These are phyloP conservation scores for Alcis repandata DNA, from an alignment of 2,888 invertebrate species.

Conservation along the genomic window DNA sequence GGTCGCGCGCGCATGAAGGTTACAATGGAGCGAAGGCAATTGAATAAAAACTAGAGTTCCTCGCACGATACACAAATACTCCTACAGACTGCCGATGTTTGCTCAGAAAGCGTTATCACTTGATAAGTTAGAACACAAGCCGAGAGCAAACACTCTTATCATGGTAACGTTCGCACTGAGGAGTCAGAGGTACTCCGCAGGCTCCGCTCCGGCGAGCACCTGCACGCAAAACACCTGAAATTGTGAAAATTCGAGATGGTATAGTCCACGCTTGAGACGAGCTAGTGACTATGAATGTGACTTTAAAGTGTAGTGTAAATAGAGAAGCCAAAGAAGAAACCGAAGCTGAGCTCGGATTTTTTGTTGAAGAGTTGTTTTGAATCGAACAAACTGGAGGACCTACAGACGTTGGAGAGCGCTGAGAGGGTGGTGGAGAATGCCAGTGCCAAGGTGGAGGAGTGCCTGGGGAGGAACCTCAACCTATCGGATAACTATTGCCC, in stretches of 20 bases:
- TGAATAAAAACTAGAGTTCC: conserved; percentile 74
- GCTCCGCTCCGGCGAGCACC: conserved; percentile 65
- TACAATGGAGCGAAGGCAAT: conserved; percentile 66
- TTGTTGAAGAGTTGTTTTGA: conserved; percentile 54
- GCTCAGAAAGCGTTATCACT: conserved; percentile 79
- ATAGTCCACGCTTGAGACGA: conserved; percentile 45
- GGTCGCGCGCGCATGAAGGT: conserved; percentile 67
- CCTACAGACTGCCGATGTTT: conserved; percentile 81
- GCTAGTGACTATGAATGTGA: conserved; percentile 58
- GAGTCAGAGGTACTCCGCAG: conserved; percentile 71
- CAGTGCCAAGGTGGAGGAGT: conserved; percentile 71
- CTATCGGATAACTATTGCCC: conserved; percentile 83
- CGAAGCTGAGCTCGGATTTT: conserved; percentile 61
- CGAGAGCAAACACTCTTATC: conserved; percentile 81
- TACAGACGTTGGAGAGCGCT: conserved; percentile 73
- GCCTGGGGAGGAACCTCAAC: conserved; percentile 67
- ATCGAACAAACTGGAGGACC: conserved; percentile 81
- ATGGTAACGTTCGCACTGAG: conserved; percentile 77
- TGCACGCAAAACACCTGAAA: conserved; percentile 65
- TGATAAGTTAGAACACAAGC: conserved; percentile 86
- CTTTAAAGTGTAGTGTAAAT: conserved; percentile 54
- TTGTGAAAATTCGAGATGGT: conserved; percentile 55
- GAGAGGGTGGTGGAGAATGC: conserved; percentile 73
- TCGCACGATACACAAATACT: conserved; percentile 82
- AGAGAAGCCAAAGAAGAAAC: conserved; percentile 62